Evolutionary conservation across 2,113 vertebrate species (phyloP).

Genomic region (Dasypus novemcinctus): DNA sequence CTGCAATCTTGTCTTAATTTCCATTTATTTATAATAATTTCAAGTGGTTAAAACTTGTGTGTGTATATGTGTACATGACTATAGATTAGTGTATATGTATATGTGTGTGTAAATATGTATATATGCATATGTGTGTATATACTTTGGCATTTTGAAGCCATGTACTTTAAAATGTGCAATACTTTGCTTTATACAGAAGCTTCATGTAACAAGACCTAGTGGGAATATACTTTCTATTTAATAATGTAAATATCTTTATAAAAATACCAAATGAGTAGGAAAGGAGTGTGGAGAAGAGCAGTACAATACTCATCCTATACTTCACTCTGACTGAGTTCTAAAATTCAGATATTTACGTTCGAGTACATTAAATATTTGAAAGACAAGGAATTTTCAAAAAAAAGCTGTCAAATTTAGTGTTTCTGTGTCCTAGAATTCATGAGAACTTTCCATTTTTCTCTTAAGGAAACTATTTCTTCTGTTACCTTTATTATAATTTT

Average conservation of each 20-base stretch:
- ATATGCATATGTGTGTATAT: fast-evolving
- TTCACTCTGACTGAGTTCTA: not conserved
- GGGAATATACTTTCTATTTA: fast-evolving
- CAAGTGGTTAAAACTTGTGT: not conserved
- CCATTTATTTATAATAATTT: not conserved
- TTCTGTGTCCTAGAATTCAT: no score
- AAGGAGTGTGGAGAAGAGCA: no score
- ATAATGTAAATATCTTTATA: not conserved
- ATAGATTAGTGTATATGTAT: fast-evolving
- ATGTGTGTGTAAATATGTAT: no score
- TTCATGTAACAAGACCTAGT: fast-evolving
- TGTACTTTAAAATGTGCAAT: no score
- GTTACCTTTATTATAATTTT: not conserved
- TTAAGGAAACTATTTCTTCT: not conserved
- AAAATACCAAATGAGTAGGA: no score
- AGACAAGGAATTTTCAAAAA: not conserved
- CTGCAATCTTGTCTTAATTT: not conserved
- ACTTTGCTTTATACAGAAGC: not conserved
- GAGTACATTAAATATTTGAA: fast-evolving
- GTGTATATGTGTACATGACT: not conserved
- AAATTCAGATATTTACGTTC: not conserved
- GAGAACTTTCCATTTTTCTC: not conserved
- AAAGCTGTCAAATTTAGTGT: not conserved
- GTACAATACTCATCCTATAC: not conserved
- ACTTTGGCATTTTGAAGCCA: not conserved